Evolutionary conservation across 2,888 invertebrate genomes (phyloP).

Genomic region (Aphodius granarius): DNA sequence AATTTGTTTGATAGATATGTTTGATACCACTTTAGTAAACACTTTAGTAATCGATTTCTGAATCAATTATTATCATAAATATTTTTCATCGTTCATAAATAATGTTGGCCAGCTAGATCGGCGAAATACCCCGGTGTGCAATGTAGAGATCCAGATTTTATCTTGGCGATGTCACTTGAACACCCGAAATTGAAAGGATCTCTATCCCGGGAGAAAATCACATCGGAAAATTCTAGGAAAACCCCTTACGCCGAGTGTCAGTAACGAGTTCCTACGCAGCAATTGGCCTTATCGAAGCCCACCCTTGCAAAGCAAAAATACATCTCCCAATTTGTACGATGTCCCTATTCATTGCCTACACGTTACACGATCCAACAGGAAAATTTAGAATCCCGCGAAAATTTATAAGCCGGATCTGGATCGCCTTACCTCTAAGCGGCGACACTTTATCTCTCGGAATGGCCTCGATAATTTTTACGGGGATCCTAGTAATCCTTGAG

Average conservation of each 20-base stretch:
- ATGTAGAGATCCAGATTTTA: neutral
- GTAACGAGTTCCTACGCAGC: neutral
- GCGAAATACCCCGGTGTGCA: no score
- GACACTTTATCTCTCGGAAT: neutral
- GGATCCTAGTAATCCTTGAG: neutral
- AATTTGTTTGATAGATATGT: no score
- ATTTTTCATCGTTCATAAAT: no score
- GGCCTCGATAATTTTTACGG: neutral
- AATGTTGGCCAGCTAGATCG: no score
- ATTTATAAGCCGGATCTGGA: neutral
- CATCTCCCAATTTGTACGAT: neutral
- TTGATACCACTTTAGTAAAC: no score
- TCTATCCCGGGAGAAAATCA: neutral
- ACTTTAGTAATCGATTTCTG: no score
- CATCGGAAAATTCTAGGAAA: neutral
- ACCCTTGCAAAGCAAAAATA: neutral
- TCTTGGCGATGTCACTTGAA: neutral
- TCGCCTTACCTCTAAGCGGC: neutral
- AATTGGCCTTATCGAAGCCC: neutral
- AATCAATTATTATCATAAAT: no score
- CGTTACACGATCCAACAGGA: neutral
- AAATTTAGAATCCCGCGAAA: neutral
- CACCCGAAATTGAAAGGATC: neutral
- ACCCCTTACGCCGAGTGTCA: neutral
- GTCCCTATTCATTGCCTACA: neutral